Evolutionary conservation across 2,888 invertebrate genomes (phyloP).

Genomic region (Gastracanthus pulcherrimus): DNA sequence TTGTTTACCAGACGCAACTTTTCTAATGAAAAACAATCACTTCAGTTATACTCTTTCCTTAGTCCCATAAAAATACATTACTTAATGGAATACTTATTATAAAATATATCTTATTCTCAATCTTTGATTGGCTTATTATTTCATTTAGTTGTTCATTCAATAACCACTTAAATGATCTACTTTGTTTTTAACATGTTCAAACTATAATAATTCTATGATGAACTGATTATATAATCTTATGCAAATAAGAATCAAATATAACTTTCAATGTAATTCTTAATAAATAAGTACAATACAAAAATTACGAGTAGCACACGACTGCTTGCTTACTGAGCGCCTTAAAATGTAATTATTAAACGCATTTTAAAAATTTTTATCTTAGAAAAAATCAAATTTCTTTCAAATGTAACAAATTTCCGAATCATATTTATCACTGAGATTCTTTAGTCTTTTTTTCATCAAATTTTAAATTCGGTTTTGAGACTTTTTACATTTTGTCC

Average conservation of each 20-base stretch:
- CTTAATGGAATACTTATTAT: constrained; percentile 9
- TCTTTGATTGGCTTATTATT: neutral
- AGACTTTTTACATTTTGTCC: neutral
- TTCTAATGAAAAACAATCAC: neutral
- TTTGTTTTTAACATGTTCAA: neutral
- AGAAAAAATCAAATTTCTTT: neutral
- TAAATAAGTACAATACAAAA: no score
- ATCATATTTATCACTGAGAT: constrained; percentile 5
- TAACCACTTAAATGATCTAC: neutral
- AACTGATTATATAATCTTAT: neutral
- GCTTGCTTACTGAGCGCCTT: no score
- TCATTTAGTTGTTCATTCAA: neutral
- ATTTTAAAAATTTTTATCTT: no score
- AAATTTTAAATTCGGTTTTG: neutral
- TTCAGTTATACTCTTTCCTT: neutral
- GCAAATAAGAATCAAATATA: neutral
- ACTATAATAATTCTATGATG: neutral
- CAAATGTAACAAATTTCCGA: neutral
- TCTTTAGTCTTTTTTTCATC: neutral
- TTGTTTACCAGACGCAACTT: neutral
- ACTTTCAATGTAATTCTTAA: neutral
- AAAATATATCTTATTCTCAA: neutral
- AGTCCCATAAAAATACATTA: constrained; percentile 9
- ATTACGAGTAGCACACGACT: no score
- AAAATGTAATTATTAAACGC: no score